phyloP scores from a whole-genome alignment of 2,113 vertebrate genomes.

The Paramisgurnus dabryanus region DNA sequence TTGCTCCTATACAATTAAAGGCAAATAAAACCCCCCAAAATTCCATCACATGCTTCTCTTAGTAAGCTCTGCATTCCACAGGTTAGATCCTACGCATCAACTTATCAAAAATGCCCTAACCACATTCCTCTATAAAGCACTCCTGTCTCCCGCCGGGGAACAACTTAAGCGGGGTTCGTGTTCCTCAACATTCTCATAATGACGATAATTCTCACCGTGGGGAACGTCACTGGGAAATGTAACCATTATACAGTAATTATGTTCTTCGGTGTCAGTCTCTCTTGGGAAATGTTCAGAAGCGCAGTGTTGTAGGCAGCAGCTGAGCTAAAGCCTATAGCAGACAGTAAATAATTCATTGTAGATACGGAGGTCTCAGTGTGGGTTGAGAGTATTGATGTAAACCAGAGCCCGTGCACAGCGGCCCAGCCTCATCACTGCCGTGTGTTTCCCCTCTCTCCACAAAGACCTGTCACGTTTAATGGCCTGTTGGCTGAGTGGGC shows the following conservation, averaged over 20 bases:
- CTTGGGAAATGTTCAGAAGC: constrained; percentile 2
- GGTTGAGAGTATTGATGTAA: constrained; percentile 52
- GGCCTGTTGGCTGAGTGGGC: constrained; percentile 76
- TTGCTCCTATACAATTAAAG: neutral
- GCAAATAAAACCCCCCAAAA: neutral
- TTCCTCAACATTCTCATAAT: constrained; percentile 2
- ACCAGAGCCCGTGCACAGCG: constrained; percentile 47
- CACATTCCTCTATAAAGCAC: constrained; percentile 19
- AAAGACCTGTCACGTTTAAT: constrained; percentile 81
- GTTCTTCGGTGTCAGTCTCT: constrained; percentile 11
- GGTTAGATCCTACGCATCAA: constrained; percentile 21
- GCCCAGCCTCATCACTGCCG: constrained; percentile 58
- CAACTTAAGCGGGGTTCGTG: neutral
- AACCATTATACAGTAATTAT: constrained; percentile 28
- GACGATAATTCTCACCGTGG: neutral
- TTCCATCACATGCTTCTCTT: neutral
- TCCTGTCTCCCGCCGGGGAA: neutral
- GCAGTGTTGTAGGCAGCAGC: neutral
- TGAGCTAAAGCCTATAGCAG: neutral
- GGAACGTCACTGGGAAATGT: constrained; percentile 20
- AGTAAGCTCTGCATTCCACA: constrained; percentile 27
- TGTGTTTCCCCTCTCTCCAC: constrained; percentile 64
- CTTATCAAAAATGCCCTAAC: neutral
- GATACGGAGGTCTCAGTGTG: constrained; percentile 40
- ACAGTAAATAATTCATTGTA: constrained; percentile 41